phyloP scores from a whole-genome alignment of 2,797 vertebrate genomes.

The Clarias laeviceps region DNA sequence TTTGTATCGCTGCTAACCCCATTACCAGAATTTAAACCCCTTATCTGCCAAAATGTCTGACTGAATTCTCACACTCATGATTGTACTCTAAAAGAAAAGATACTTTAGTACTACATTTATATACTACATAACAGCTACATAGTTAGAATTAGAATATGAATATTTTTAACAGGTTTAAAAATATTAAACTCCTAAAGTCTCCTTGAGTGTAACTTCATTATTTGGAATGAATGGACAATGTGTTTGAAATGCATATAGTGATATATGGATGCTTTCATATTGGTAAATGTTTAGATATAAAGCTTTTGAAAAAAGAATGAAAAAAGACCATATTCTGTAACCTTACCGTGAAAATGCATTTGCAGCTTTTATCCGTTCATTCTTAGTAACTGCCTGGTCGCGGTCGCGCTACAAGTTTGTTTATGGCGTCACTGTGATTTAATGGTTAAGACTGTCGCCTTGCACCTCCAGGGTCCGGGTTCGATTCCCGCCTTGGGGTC shows the following conservation, averaged over 20 bases:
- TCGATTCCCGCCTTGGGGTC: too few species aligned
- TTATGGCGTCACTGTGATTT: not conserved
- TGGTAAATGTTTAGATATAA: not conserved
- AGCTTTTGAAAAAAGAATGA: not conserved
- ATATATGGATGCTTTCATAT: not conserved
- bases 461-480: too few species aligned
- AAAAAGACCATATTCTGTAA: not conserved
- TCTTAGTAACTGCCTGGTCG: not conserved
- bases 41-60: constrained; percentile 40
- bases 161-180: not conserved
- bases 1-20: constrained; percentile 46
- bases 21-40: constrained; percentile 27
- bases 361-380: not conserved
- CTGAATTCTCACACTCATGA: not conserved
- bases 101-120: too few species aligned
- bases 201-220: not conserved
- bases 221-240: not conserved
- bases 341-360: not conserved
- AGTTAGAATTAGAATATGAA: not conserved
- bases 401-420: not conserved
- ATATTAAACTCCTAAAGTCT: not conserved
- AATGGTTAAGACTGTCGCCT: too few species aligned
- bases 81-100: not conserved
- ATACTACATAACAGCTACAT: too few species aligned
- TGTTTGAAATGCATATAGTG: not conserved